Conservation (phyloP, 2,113 vertebrate species). For the Fulmarus glacialis region DNA sequence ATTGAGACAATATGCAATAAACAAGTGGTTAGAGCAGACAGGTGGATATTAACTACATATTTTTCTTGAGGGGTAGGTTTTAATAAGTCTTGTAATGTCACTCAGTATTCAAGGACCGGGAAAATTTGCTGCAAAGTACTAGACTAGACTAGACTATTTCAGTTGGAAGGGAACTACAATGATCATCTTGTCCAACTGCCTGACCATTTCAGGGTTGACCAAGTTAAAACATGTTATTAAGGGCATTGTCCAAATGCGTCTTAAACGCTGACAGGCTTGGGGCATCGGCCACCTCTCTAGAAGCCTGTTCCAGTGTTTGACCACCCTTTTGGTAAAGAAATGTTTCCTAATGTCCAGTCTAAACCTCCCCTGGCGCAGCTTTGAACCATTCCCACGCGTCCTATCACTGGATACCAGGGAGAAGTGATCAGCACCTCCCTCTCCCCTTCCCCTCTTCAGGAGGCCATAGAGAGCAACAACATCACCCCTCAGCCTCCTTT, state of each 20-base stretch:
- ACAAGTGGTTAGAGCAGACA: not conserved
- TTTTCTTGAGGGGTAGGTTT: not conserved
- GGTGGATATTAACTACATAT: not conserved
- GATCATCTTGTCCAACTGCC: not conserved
- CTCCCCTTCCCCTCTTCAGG: not conserved
- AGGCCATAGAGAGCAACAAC: not conserved
- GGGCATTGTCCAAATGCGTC: not conserved
- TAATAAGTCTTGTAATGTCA: not conserved
- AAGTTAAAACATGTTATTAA: not conserved
- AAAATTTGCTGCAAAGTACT: not conserved
- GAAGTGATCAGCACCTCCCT: not conserved
- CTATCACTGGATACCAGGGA: no score
- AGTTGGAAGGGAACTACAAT: not conserved
- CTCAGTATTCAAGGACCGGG: not conserved
- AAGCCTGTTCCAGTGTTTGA: not conserved
- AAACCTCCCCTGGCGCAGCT: not conserved
- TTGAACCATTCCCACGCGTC: accelerated
- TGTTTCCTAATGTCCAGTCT: not conserved
- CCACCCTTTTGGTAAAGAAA: not conserved
- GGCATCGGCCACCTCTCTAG: not conserved
- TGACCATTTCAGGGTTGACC: not conserved
- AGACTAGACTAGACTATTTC: not conserved
- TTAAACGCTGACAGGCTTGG: not conserved
- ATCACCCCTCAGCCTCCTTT: not conserved
- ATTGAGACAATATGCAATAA: not conserved